Conservation (phyloP, 2,797 vertebrate genomes). For the Pangasius larnaudii region DNA sequence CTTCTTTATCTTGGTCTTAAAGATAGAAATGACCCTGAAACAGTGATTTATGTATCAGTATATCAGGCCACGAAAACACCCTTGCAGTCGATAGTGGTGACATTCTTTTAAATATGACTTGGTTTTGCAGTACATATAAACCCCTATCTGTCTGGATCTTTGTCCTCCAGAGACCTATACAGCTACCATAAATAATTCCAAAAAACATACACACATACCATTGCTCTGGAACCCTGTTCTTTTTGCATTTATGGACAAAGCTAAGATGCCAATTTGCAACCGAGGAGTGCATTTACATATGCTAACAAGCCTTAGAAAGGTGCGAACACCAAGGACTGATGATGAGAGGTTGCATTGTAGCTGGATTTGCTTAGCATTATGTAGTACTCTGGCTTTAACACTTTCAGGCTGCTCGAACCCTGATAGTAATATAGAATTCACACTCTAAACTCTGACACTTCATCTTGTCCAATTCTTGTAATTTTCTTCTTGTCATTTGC, state of each 20-base stretch:
- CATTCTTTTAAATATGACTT: background rate
- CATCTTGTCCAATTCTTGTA: background rate
- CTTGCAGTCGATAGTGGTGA: background rate
- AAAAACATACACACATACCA: background rate
- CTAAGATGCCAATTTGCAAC: background rate
- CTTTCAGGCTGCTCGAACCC: background rate
- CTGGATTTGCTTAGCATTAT: background rate
- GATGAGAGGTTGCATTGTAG: background rate
- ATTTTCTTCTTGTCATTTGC: background rate
- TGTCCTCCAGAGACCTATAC: background rate
- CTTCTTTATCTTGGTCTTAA: background rate
- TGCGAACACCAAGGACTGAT: background rate
- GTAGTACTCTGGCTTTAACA: background rate
- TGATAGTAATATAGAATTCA: background rate
- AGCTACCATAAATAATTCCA: background rate
- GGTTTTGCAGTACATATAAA: background rate
- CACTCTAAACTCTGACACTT: background rate
- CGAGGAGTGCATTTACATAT: conserved; percentile 4
- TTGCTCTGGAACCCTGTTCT: background rate
- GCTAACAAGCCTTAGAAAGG: conserved; percentile 7
- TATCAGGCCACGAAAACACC: background rate
- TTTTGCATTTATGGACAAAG: background rate
- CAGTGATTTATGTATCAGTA: background rate
- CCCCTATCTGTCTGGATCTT: background rate
- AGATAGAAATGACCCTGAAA: background rate